A percentile compares a stretch with the other conserved stretches of the same genome.
phyloP scores from a whole-genome alignment of 2,888 invertebrate species.

The Conus canariensis region DNA sequence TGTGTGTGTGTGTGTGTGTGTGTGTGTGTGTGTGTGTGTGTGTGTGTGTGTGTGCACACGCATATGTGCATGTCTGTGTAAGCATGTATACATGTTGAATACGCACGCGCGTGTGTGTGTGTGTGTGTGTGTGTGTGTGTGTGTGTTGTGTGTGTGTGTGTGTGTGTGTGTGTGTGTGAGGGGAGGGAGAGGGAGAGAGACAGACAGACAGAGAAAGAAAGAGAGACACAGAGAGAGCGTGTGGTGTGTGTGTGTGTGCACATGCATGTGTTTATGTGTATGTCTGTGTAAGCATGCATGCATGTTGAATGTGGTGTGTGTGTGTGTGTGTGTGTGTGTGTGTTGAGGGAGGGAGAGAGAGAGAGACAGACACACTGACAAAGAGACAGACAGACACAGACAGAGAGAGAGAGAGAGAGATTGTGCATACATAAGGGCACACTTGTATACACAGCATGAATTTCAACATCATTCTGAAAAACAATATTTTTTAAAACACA shows the following conservation, averaged over 20 bases:
- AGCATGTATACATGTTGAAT: no score
- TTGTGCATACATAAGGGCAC: no score
- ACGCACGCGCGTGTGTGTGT: neutral
- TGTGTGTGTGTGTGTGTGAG: neutral
- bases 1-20: no score
- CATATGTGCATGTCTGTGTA: neutral
- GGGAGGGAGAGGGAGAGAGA: neutral
- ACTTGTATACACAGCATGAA: no score
- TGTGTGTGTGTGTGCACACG: neutral
- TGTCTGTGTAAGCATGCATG: neutral
- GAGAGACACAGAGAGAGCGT: neutral
- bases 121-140: neutral
- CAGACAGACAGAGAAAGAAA: neutral
- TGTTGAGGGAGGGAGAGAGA: no score
- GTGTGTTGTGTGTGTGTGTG: neutral
- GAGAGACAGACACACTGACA: no score
- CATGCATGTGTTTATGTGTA: neutral
- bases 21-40: no score
- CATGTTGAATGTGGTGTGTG: neutral
- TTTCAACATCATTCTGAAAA: no score
- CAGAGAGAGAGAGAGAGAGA: no score
- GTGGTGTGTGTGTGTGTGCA: conserved; percentile 15
- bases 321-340: neutral
- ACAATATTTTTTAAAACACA: no score
- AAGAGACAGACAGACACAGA: no score